Conservation (phyloP, 2,797 vertebrate genomes). For the Galago senegalensis region DNA sequence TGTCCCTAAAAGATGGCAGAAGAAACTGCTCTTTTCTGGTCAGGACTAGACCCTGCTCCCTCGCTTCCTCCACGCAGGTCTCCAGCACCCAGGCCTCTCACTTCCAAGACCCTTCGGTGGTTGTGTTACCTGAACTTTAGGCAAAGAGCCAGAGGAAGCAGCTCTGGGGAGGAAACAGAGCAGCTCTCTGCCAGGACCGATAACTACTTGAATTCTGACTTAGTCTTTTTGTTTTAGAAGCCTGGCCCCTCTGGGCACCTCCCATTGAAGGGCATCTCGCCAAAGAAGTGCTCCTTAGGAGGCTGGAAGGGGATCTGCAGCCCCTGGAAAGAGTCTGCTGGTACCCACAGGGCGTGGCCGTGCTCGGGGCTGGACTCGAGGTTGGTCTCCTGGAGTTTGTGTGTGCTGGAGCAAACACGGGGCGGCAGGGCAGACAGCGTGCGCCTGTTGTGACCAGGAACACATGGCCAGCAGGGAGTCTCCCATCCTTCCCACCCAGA, state of each 20-base stretch:
- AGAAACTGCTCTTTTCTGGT: not conserved
- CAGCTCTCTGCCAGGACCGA: not conserved
- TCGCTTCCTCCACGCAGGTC: not conserved
- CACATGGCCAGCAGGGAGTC: conserved; percentile 82
- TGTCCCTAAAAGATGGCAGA: not conserved
- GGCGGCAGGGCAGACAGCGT: conserved; percentile 85
- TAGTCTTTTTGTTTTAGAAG: not conserved
- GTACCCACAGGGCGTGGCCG: not conserved
- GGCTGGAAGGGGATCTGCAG: not conserved
- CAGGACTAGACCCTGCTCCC: accelerated
- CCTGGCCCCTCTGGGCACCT: not conserved
- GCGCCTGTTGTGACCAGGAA: conserved; percentile 87
- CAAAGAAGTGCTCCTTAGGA: not conserved
- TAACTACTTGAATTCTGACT: accelerated
- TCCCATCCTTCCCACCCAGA: not conserved
- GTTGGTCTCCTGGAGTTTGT: conserved; percentile 67
- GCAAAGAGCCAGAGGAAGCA: not conserved
- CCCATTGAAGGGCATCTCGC: not conserved
- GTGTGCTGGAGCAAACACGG: conserved; percentile 78
- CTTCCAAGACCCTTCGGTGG: not conserved
- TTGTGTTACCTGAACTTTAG: not conserved
- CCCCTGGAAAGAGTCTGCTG: not conserved
- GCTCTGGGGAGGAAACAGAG: not conserved
- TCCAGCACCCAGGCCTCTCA: not conserved
- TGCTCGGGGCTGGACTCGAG: conserved; percentile 46